These are phyloP conservation scores for Eidolon helvum DNA, from an alignment of 2,113 vertebrate genomes.

Conservation along the genomic window DNA sequence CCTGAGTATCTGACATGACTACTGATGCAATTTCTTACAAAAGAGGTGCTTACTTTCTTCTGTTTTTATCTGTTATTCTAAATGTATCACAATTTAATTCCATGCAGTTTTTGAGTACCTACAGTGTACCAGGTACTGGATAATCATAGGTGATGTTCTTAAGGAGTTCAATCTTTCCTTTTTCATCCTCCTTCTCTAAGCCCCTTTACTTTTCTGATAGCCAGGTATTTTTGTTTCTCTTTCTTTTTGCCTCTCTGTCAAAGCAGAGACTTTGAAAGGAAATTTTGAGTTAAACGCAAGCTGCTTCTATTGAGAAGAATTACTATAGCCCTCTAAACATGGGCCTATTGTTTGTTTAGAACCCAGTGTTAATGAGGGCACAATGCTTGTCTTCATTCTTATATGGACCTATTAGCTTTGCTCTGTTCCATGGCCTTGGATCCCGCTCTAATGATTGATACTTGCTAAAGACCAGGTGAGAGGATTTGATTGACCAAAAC, in stretches of 20 bases:
- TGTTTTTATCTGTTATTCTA: constrained; percentile 1
- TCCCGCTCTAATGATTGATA: constrained; percentile 30
- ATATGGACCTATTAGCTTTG: constrained; percentile 34
- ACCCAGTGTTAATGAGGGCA: constrained; percentile 65
- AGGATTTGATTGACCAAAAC: constrained; percentile 16
- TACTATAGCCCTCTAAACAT: constrained; percentile 49
- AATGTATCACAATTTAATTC: background rate
- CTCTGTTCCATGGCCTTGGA: constrained; percentile 39
- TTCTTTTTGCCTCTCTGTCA: constrained; percentile 53
- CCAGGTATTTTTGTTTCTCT: constrained; percentile 45
- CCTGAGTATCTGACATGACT: background rate
- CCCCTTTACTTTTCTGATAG: constrained; percentile 18
- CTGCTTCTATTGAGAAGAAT: constrained; percentile 48
- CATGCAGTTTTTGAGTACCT: background rate
- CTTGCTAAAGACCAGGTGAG: constrained; percentile 62
- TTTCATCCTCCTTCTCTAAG: constrained; percentile 6
- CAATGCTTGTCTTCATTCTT: constrained; percentile 66
- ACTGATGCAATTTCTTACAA: background rate
- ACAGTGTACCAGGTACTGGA: background rate
- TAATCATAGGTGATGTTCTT: background rate
- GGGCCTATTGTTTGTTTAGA: constrained; percentile 72
- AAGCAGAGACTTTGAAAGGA: constrained; percentile 39
- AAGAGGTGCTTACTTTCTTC: background rate
- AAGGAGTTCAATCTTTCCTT: background rate
- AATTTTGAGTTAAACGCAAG: constrained; percentile 47